A percentile compares a stretch with the other conserved stretches of the same genome.
These are phyloP conservation scores for Bovichtus diacanthus DNA, from an alignment of 2,797 vertebrate genomes.

Conservation along the genomic window DNA sequence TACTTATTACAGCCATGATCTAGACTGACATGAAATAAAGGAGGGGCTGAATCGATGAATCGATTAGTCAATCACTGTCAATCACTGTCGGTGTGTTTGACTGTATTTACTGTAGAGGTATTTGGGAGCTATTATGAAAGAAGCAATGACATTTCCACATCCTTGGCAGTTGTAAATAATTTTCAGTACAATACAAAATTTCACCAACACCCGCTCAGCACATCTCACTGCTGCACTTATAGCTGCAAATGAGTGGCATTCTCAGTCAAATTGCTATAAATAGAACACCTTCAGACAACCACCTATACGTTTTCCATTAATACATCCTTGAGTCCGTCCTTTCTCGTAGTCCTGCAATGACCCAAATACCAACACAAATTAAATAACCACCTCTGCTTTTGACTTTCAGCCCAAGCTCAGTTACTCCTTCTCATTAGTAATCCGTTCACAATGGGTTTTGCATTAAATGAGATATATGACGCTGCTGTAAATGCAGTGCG, in stretches of 20 bases:
- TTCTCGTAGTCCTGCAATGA: slow-evolving; percentile 27
- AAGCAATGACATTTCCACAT: slow-evolving; percentile 12
- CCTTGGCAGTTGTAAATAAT: slow-evolving; percentile 28
- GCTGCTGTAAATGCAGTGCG: slow-evolving; percentile 27
- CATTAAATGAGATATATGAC: slow-evolving; percentile 31
- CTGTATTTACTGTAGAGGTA: slow-evolving; percentile 6
- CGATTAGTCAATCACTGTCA: background rate
- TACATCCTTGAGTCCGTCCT: slow-evolving; percentile 33
- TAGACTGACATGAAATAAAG: background rate
- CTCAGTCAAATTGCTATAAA: slow-evolving; percentile 35
- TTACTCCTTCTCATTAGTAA: background rate
- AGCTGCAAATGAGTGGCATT: slow-evolving; percentile 30
- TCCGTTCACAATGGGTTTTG: slow-evolving; percentile 12
- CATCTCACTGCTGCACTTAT: slow-evolving; percentile 22
- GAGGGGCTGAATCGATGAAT: background rate
- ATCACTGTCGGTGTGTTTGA: background rate
- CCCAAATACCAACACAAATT: slow-evolving; percentile 42
- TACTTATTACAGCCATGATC: background rate
- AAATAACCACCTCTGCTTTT: slow-evolving; percentile 16
- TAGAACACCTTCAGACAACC: slow-evolving; percentile 38
- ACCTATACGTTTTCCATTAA: slow-evolving; percentile 22
- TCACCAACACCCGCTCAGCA: slow-evolving; percentile 2
- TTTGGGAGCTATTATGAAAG: background rate
- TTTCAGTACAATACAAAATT: slow-evolving; percentile 16
- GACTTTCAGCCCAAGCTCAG: slow-evolving; percentile 8